A percentile compares a stretch with the other conserved stretches of the same genome.
These are phyloP conservation scores for Tretioscincus oriximinensis DNA, from an alignment of 2,113 vertebrate species.

Conservation along the genomic window DNA sequence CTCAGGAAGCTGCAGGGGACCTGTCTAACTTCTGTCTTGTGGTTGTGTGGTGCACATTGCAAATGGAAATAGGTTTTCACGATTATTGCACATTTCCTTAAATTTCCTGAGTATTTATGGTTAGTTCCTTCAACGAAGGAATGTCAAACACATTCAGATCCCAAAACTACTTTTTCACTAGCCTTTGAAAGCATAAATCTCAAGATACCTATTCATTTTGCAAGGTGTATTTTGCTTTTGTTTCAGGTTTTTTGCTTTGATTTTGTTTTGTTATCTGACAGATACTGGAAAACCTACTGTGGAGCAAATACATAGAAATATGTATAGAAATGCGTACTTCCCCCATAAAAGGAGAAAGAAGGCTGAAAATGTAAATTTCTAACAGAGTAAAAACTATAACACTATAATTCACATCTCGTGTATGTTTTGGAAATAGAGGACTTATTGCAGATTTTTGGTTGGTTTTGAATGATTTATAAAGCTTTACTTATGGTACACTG, in stretches of 20 bases:
- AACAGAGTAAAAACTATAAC: slow-evolving; percentile 60
- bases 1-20: too few species aligned
- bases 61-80: background rate
- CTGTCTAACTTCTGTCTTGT: background rate
- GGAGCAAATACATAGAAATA: slow-evolving; percentile 27
- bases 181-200: background rate
- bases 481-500: slow-evolving; percentile 77
- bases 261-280: slow-evolving; percentile 23
- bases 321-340: background rate
- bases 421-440: slow-evolving; percentile 68
- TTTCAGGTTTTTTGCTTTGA: slow-evolving; percentile 12
- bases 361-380: slow-evolving; percentile 52
- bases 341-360: slow-evolving; percentile 6
- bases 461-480: slow-evolving; percentile 81
- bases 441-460: slow-evolving; percentile 74
- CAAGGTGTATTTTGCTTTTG: background rate
- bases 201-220: background rate
- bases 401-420: slow-evolving; percentile 64
- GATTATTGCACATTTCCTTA: slow-evolving; percentile 34
- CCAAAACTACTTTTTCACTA: background rate
- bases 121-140: slow-evolving; percentile 18
- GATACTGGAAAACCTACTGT: slow-evolving; percentile 35
- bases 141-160: slow-evolving; percentile 4
- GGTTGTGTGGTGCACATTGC: background rate
- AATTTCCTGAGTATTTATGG: slow-evolving; percentile 22